Conservation (phyloP, 30 jellyfish, hydroid and myxozoan species). For the Aurelia coerulea region DNA sequence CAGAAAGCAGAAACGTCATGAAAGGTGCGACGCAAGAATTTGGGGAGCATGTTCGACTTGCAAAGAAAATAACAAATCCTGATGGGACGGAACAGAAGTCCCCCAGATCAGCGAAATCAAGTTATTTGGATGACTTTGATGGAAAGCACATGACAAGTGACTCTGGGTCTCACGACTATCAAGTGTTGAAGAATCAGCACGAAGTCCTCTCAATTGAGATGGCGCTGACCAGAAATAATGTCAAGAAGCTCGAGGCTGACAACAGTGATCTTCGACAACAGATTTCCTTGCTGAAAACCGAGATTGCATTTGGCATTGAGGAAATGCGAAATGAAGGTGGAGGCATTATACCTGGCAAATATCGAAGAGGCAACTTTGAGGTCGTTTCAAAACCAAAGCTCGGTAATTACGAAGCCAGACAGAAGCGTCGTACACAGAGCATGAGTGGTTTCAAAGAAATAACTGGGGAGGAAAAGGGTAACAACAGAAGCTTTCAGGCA, state of each 20-base stretch:
- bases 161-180: not conserved
- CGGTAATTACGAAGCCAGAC: not conserved
- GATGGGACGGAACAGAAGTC: not conserved
- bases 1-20: not conserved
- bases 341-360: conserved; percentile 68
- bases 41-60: not conserved
- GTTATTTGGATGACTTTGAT: not conserved
- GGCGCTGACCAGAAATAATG: conserved; percentile 63
- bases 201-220: conserved; percentile 62
- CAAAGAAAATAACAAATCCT: not conserved
- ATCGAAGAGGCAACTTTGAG: conserved; percentile 70
- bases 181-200: conserved; percentile 41
- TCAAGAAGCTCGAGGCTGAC: conserved; percentile 60
- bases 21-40: not conserved
- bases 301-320: conserved; percentile 49
- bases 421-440: conserved; percentile 43
- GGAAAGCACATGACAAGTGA: not conserved
- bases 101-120: not conserved
- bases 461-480: not conserved
- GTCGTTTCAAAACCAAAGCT: conserved; percentile 43
- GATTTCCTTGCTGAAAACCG: conserved; percentile 51
- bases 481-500: not conserved
- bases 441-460: conserved; percentile 30
- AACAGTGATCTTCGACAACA: conserved; percentile 61
- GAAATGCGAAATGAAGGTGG: conserved; percentile 47